Conservation (phyloP, 2,113 vertebrate genomes). For the Eclectus roratus region DNA sequence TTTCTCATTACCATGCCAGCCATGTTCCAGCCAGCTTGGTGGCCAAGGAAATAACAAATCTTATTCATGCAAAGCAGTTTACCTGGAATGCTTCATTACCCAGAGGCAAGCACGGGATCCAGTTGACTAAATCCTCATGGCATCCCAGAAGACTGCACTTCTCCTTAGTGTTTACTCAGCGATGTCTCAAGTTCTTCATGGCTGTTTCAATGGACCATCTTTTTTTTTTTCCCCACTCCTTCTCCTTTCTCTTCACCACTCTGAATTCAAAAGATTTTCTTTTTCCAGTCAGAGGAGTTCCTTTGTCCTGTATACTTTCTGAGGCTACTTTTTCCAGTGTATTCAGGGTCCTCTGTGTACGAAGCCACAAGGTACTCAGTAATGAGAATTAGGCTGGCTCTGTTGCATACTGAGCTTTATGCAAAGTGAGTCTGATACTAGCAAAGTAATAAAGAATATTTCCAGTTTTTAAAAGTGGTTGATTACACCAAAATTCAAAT, state of each 20-base stretch:
- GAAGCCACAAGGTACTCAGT: not conserved
- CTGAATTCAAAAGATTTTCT: not conserved
- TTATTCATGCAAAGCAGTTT: constrained; percentile 34
- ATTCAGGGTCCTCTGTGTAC: not conserved
- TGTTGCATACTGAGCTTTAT: not conserved
- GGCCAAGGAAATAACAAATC: constrained; percentile 52
- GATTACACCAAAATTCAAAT: not conserved
- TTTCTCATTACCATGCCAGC: not conserved
- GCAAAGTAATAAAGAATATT: not conserved
- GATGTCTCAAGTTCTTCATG: not conserved
- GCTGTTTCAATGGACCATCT: not conserved
- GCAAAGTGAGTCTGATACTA: not conserved
- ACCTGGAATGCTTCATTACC: constrained; percentile 52
- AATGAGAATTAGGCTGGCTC: not conserved
- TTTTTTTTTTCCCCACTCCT: not conserved
- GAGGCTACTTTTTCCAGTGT: not conserved
- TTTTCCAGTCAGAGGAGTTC: not conserved
- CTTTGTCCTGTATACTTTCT: not conserved
- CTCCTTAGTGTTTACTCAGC: not conserved
- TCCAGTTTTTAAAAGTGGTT: not conserved
- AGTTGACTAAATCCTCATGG: constrained; percentile 65
- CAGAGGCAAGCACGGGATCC: constrained; percentile 43
- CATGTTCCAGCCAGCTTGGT: constrained; percentile 25
- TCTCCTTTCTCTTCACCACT: not conserved
- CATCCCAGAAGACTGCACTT: constrained; percentile 43